Percentiles rank a stretch among this genome's conserved stretches.
These are phyloP conservation scores for Leptoclinus maculatus DNA, from an alignment of 2,797 vertebrate genomes.

Conservation along the genomic window DNA sequence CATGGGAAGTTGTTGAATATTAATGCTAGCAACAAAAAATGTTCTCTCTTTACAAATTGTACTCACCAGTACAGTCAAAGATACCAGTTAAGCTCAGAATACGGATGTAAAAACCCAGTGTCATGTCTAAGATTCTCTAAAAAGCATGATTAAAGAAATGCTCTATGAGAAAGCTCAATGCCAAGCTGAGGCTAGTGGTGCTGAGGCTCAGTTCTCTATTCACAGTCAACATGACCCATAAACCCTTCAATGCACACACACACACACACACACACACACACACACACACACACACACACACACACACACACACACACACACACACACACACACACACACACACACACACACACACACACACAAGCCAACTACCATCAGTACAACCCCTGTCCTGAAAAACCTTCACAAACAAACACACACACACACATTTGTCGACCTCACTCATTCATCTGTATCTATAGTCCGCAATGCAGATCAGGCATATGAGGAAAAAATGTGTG, in stretches of 20 bases:
- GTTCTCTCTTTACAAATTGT: not conserved
- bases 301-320: conserved; percentile 6
- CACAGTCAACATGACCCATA: conserved; percentile 32
- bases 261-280: not conserved
- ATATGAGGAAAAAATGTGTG: conserved; percentile 44
- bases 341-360: not conserved
- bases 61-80: not conserved
- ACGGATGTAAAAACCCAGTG: not conserved
- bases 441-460: conserved; percentile 41
- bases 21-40: not conserved
- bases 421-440: conserved; percentile 1
- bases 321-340: not conserved
- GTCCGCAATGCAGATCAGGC: conserved; percentile 17
- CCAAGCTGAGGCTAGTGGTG: not conserved
- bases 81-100: not conserved
- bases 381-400: not conserved
- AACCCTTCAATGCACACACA: conserved; percentile 8
- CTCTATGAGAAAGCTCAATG: not conserved
- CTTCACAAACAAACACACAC: conserved; percentile 20
- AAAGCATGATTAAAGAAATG: not conserved
- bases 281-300: not conserved
- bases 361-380: not conserved
- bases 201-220: not conserved
- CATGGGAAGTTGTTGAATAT: not conserved
- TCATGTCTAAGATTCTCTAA: conserved; percentile 1